Evolutionary conservation across 2,113 vertebrate species (phyloP).

Genomic region (Crotalus horridus): DNA sequence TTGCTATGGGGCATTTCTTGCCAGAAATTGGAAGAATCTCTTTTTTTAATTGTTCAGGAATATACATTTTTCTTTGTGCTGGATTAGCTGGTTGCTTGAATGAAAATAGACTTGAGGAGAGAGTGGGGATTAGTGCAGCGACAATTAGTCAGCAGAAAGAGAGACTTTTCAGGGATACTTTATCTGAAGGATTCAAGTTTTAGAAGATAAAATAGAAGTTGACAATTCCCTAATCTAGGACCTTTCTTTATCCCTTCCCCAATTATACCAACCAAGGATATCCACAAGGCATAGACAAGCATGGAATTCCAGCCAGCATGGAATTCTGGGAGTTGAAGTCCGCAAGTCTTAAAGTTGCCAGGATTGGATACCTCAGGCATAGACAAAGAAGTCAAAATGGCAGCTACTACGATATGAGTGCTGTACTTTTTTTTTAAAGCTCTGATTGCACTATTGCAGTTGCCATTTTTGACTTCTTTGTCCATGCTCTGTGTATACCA

Average conservation of each 20-base stretch:
- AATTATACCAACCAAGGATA: background rate
- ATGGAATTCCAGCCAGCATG: no score
- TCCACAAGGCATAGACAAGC: background rate
- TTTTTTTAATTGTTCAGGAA: background rate
- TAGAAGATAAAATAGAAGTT: background rate
- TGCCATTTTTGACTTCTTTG: background rate
- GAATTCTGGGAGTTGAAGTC: background rate
- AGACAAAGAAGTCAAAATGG: background rate
- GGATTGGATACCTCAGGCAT: background rate
- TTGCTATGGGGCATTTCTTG: background rate
- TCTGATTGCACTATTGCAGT: background rate
- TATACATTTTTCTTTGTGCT: background rate
- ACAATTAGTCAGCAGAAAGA: background rate
- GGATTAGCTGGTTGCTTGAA: background rate
- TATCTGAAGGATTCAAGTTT: background rate
- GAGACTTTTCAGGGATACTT: background rate
- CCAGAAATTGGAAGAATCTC: background rate
- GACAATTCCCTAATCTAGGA: background rate
- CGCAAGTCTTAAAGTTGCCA: background rate
- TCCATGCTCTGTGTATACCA: background rate
- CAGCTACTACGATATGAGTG: background rate
- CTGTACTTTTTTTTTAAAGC: background rate
- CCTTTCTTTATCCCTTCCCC: background rate
- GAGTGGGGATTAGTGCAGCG: background rate
- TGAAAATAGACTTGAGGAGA: background rate